Evolutionary conservation across 2,113 vertebrate species (phyloP).

Genomic region (Saccopteryx bilineata): DNA sequence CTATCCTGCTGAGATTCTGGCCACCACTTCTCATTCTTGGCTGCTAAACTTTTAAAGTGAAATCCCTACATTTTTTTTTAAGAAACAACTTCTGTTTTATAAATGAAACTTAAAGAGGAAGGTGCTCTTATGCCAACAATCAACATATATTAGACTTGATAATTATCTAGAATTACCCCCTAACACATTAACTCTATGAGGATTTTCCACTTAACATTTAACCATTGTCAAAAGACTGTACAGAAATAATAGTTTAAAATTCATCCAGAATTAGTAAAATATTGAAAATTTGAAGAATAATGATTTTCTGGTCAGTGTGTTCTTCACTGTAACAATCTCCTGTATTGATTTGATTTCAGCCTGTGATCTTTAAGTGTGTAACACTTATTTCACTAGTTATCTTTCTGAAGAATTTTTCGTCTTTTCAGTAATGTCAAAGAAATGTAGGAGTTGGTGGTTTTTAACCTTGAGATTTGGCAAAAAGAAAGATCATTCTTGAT

Average conservation of each 20-base stretch:
- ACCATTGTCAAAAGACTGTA: conserved; percentile 10
- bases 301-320: conserved; percentile 27
- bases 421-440: conserved; percentile 5
- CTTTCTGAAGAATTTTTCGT: neutral
- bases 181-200: neutral
- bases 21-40: neutral
- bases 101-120: conserved; percentile 29
- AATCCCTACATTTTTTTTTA: neutral
- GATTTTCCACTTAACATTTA: neutral
- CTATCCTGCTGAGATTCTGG: neutral
- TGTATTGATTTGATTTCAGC: neutral
- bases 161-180: conserved; percentile 17
- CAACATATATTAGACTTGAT: neutral
- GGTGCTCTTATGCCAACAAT: neutral
- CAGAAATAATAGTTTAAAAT: conserved; percentile 48
- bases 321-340: neutral
- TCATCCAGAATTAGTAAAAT: conserved; percentile 37
- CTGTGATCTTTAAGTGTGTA: neutral
- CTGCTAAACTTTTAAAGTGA: neutral
- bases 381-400: neutral
- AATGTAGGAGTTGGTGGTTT: conserved; percentile 8
- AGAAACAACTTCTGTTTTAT: conserved; percentile 34
- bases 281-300: conserved; percentile 41
- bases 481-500: conserved; percentile 40
- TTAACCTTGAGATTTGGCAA: conserved; percentile 50